phyloP scores from a whole-genome alignment of 2,888 invertebrate species.

The Lycia hirtaria region DNA sequence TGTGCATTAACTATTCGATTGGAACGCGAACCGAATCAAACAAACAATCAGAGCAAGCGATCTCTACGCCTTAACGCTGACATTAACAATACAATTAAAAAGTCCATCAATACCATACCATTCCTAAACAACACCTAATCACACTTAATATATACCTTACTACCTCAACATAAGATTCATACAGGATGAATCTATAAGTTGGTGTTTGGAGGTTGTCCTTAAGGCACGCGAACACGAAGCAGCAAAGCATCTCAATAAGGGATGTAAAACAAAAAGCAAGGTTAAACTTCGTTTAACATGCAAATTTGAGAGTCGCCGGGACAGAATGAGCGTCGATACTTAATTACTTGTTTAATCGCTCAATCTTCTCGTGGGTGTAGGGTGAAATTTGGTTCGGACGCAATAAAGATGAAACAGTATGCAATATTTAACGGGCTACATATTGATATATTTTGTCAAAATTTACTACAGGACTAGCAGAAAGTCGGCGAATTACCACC shows the following conservation, averaged over 20 bases:
- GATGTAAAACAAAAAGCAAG: conserved; percentile 78
- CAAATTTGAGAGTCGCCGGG: conserved; percentile 83
- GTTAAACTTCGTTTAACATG: conserved; percentile 84
- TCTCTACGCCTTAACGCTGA: conserved; percentile 83
- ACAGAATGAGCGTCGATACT: conserved; percentile 84
- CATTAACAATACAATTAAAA: conserved; percentile 84
- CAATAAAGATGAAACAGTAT: conserved; percentile 23
- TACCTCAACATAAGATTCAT: conserved; percentile 39
- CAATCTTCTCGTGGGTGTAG: conserved; percentile 77
- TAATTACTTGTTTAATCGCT: conserved; percentile 84
- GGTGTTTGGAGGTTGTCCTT: conserved; percentile 54
- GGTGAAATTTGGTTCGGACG: conserved; percentile 51
- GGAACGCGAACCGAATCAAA: conserved; percentile 64
- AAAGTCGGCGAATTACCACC: no score
- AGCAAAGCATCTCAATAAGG: conserved; percentile 78
- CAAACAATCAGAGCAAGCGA: conserved; percentile 80
- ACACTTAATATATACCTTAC: conserved; percentile 50
- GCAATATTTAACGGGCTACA: conserved; percentile 3
- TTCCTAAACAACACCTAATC: conserved; percentile 9
- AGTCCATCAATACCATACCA: conserved; percentile 66
- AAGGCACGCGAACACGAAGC: conserved; percentile 66
- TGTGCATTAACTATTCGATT: conserved; percentile 56
- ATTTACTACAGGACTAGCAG: no score
- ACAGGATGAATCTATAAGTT: conserved; percentile 24
- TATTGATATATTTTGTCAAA: no score